Base-by-base conservation (phyloP, 2,113 vertebrate genomes). In the Acrocephalus kingi region DNA sequence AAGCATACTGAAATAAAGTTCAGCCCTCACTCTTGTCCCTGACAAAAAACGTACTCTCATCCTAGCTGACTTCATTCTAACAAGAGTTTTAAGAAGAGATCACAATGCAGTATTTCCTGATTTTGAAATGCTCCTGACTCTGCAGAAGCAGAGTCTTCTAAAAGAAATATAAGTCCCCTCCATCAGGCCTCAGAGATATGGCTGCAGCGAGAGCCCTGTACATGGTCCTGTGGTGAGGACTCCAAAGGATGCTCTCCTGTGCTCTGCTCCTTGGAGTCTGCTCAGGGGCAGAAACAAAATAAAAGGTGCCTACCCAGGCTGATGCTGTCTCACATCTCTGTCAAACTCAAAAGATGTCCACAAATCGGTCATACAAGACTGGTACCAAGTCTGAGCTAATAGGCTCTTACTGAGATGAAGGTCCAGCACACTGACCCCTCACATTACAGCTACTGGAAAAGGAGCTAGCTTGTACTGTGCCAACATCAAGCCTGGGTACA, bases 31-130 rank as follows among this genome's bases (percentile, higher is more conserved):
- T 90, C 55, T 71, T 4, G 0, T 71, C 43, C 48, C 49, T 8
- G 0, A 58, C 55, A 67, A 92, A 91, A 94, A 94, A 48, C 56
- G 79, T 18, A 90, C 72, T 48, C 58, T 82, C 66, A 90, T 84
- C 31, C 1, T 5, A 66, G 83, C 66, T 90, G 87, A 91, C 69
- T 91, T n/a, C 64, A 86, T 76, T 67, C 92, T 92, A 92, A 66
- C 46, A 62, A 63, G 67, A 45, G 17, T 80, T 96, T 84, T 82
- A 85, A 90, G 69, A 90, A 68, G 81, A 92, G 56, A 95, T 75
- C 76, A 80, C 82, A 91, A 74, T 7, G 51, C 66, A 85, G 13
- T 80, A 79, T 76, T 90, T 90, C 62, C 84, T 77, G 75, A 61
- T 74, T 76, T 73, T 67, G 45, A 89, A 94, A 94, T 22, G n/a